Evolutionary conservation across 35 echinoderm and acorn worm species (phyloP), one percentile per base, ranked within the genome.

Genomic region (Ophiothrix spiculata): DNA sequence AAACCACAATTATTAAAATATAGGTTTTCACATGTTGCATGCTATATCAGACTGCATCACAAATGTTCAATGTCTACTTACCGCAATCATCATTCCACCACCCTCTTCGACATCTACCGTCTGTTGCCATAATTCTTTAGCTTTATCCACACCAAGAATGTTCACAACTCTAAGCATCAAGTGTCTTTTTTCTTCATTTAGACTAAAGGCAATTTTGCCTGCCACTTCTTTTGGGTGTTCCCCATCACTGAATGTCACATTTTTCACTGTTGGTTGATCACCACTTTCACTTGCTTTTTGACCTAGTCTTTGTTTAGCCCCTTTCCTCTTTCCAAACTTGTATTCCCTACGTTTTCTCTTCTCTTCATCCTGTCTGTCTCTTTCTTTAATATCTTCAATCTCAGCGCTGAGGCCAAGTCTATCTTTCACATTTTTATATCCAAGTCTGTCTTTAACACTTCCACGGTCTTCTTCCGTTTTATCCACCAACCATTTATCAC

Each of bases 1-100:
- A n/a, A n/a, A n/a, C n/a, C n/a, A n/a, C n/a, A n/a, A n/a, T n/a
- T n/a, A n/a, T n/a, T n/a, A n/a, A n/a, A n/a, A n/a, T n/a, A n/a
- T n/a, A n/a, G n/a, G n/a, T n/a, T n/a, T n/a, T n/a, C n/a, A n/a
- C n/a, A n/a, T n/a, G n/a, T n/a, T n/a, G n/a, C n/a, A n/a, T n/a
- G n/a, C n/a, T n/a, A n/a, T n/a, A n/a, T n/a, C n/a, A n/a, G n/a
- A n/a, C n/a, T n/a, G n/a, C n/a, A n/a, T n/a, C n/a, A n/a, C n/a
- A n/a, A n/a, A n/a, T n/a, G n/a, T n/a, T n/a, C n/a, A n/a, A n/a
- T n/a, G n/a, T n/a, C n/a, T 31, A 86, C 92, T 93, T 87, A 97
- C 94, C 85, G 64, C 77, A 16, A 87, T 89, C 94, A 97, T 87
- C 90, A 97, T 90, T 40, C 94, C 94, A 1, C 94, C 94, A 87